Evolutionary conservation across 2,888 invertebrate genomes (phyloP), one percentile per base, ranked within the genome.

Genomic region (Melitaea athalia): DNA sequence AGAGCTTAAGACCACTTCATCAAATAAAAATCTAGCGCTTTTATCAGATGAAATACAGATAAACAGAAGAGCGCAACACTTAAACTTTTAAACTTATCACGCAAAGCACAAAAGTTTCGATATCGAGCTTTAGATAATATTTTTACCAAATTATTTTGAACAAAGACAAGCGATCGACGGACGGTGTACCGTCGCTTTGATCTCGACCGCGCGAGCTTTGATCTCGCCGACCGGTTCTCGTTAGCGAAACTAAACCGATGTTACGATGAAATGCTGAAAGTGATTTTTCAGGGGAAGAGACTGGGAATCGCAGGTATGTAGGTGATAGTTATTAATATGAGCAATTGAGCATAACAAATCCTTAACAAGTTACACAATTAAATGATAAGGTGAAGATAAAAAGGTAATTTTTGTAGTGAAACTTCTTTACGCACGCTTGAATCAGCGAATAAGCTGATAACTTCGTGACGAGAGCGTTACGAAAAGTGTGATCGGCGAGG

Each of bases 221-320:
- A 85, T 81, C 76, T 80, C n/a, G 78, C 81, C 79, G 76, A 88
- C 81, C 17, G 50, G 15, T 84, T 87, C 81, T 78, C 84, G 88
- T 88, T 85, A 77, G 72, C 75, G 70, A 79, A 85, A 84, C 82
- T 85, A 84, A 83, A 77, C 80, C 83, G 83, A 84, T 71, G 71
- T 78, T 77, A 77, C 70, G 78, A 78, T 78, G 81, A 81, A 82
- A 79, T 76, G 72, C 79, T 78, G 76, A 73, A 74, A 73, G 65
- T 67, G 67, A 66, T 70, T 65, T 38, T 74, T 73, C 73, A 72
- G 68, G 67, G 64, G 72, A 74, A 72, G 43, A 65, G 69, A 69
- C 69, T 72, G 63, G 69, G 63, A 38, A 52, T 42, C 17, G 52
- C 55, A 64, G 63, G 59, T 59, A 49, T 59, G 65, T 53, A 43